Conservation (phyloP, 1,140 invertebrate genomes). For the Lasaia peninsularis region DNA sequence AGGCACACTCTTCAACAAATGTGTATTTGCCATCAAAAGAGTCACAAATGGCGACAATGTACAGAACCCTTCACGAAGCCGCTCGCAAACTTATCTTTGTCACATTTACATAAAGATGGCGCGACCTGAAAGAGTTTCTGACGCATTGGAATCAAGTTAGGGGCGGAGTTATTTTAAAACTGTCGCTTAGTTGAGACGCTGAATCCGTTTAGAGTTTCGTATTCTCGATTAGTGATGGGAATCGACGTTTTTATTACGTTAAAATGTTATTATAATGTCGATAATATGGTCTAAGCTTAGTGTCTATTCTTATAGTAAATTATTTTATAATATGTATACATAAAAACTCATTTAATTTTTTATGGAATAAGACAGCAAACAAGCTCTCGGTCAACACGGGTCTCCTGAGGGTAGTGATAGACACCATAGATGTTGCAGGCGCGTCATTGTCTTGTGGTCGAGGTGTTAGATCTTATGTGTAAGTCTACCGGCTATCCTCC, state of each 20-base stretch:
- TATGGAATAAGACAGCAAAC: too few species aligned
- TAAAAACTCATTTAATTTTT: too few species aligned
- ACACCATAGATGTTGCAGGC: too few species aligned
- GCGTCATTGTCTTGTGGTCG: too few species aligned
- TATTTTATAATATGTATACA: too few species aligned
- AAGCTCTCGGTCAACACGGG: too few species aligned
- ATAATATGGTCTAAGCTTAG: too few species aligned
- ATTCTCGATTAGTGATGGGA: slow-evolving; percentile 38
- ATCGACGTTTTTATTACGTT: background rate
- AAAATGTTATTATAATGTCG: background rate
- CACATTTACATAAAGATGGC: slow-evolving; percentile 72
- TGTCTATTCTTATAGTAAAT: too few species aligned
- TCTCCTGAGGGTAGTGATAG: too few species aligned
- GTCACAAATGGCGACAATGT: slow-evolving; percentile 25
- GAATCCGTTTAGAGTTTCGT: slow-evolving; percentile 70
- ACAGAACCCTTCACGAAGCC: slow-evolving; percentile 28
- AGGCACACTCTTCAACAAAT: slow-evolving; percentile 31
- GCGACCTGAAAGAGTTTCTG: slow-evolving; percentile 49
- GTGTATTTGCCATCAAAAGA: slow-evolving; percentile 32
- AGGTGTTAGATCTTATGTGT: too few species aligned
- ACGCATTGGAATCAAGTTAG: slow-evolving; percentile 70
- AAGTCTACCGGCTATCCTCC: too few species aligned
- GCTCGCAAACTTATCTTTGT: slow-evolving; percentile 45
- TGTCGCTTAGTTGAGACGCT: slow-evolving; percentile 74
- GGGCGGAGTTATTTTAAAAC: slow-evolving; percentile 68